Percentiles rank a stretch among this genome's conserved stretches.
phyloP scores from a whole-genome alignment of 2,888 invertebrate species.

The Psylliodes chrysocephalus region DNA sequence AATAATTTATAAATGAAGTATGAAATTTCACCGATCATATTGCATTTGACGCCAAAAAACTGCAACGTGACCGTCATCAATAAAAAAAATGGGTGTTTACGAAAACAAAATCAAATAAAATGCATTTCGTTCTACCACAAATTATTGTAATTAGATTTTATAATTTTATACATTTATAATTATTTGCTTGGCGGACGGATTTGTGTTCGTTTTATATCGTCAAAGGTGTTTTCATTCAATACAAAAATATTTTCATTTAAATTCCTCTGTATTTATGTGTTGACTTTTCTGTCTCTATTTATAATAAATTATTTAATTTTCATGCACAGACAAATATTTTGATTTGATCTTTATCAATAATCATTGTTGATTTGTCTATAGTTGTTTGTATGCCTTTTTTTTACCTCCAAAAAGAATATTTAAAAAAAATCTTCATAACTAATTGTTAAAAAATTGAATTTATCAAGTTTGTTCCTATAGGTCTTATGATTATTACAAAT shows the following conservation, averaged over 20 bases:
- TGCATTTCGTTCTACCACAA: slow-evolving; percentile 15
- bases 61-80: slow-evolving; percentile 1
- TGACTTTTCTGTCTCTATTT: slow-evolving; percentile 16
- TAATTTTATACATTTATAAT: slow-evolving; percentile 42
- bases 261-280: slow-evolving; percentile 8
- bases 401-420: too few species aligned
- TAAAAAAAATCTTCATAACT: too few species aligned
- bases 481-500: too few species aligned
- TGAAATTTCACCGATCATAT: slow-evolving; percentile 1
- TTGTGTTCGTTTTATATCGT: slow-evolving; percentile 14
- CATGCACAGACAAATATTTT: too few species aligned
- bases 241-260: slow-evolving; percentile 6
- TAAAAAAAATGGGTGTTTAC: slow-evolving; percentile 4
- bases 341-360: too few species aligned
- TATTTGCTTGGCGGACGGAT: slow-evolving; percentile 20
- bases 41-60: slow-evolving; percentile 1
- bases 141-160: slow-evolving; percentile 37
- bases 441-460: too few species aligned
- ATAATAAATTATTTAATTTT: slow-evolving; percentile 21
- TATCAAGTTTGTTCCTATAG: too few species aligned
- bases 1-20: slow-evolving; percentile 6
- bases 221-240: slow-evolving; percentile 5
- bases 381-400: too few species aligned
- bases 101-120: slow-evolving; percentile 11
- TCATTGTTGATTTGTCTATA: too few species aligned